Percentiles rank a stretch among this genome's conserved stretches.
Evolutionary conservation across 2,113 vertebrate genomes (phyloP).

Genomic region (Apodemus speciosus): DNA sequence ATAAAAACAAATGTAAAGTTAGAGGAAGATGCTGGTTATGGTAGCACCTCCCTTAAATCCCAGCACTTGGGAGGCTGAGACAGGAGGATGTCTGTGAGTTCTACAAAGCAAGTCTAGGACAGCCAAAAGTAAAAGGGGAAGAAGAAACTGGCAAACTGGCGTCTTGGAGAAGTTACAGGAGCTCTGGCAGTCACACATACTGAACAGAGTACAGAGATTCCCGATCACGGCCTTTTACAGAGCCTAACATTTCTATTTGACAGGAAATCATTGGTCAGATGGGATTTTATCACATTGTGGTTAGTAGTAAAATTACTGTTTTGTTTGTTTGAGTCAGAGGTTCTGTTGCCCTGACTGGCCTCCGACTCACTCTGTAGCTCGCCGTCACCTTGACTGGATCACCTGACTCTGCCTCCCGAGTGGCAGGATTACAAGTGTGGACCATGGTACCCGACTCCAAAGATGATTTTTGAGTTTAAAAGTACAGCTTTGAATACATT

Average conservation of each 20-base stretch:
- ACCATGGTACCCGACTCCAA: background rate
- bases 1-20: background rate
- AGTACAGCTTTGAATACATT: background rate
- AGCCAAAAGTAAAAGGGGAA: constrained; percentile 1
- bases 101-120: too few relatives aligned
- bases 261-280: background rate
- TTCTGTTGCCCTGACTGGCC: background rate
- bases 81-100: too few relatives aligned
- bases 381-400: background rate
- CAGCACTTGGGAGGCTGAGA: too few relatives aligned
- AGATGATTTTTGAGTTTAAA: background rate
- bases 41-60: too few relatives aligned
- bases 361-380: background rate
- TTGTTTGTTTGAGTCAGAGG: background rate
- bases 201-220: background rate
- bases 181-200: background rate
- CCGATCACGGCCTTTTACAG: background rate
- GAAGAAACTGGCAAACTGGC: background rate
- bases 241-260: background rate
- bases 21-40: background rate
- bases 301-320: constrained; percentile 19
- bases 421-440: background rate
- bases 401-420: background rate
- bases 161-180: background rate
- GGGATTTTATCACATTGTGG: constrained; percentile 1